Percentiles rank a stretch among this genome's conserved stretches.
These are phyloP conservation scores for Anticlea derivata DNA, from an alignment of 2,888 invertebrate species.

Conservation along the genomic window DNA sequence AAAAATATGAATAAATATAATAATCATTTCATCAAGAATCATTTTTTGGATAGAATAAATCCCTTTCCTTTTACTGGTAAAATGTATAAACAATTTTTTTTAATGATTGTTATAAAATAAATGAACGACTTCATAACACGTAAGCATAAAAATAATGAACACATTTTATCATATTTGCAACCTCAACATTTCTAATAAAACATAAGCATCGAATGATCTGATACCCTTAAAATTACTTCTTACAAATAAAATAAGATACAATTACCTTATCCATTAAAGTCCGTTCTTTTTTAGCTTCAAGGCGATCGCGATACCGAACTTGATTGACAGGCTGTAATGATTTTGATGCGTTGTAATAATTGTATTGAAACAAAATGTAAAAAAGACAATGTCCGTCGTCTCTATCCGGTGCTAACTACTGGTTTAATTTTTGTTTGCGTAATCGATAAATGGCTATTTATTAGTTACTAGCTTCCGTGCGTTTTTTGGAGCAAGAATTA, in stretches of 20 bases:
- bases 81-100: too few species aligned
- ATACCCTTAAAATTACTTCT: neutral
- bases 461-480: slow-evolving; percentile 47
- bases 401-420: slow-evolving; percentile 55
- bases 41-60: too few species aligned
- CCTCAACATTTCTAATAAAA: too few species aligned
- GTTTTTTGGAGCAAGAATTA: too few species aligned
- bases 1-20: too few species aligned
- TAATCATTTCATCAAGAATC: too few species aligned
- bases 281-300: slow-evolving; percentile 37
- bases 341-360: slow-evolving; percentile 63
- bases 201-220: neutral
- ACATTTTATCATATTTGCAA: too few species aligned
- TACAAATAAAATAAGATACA: slow-evolving; percentile 16
- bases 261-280: slow-evolving; percentile 31
- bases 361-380: slow-evolving; percentile 53
- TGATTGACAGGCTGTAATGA: slow-evolving; percentile 65
- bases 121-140: too few species aligned
- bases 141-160: too few species aligned
- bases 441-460: slow-evolving; percentile 50
- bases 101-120: too few species aligned
- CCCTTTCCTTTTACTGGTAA: too few species aligned
- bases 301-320: slow-evolving; percentile 45
- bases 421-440: slow-evolving; percentile 65
- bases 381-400: slow-evolving; percentile 30